A percentile compares a stretch with the other conserved stretches of the same genome.
phyloP scores from a whole-genome alignment of 2,888 invertebrate genomes.

The Tethea ocularis region DNA sequence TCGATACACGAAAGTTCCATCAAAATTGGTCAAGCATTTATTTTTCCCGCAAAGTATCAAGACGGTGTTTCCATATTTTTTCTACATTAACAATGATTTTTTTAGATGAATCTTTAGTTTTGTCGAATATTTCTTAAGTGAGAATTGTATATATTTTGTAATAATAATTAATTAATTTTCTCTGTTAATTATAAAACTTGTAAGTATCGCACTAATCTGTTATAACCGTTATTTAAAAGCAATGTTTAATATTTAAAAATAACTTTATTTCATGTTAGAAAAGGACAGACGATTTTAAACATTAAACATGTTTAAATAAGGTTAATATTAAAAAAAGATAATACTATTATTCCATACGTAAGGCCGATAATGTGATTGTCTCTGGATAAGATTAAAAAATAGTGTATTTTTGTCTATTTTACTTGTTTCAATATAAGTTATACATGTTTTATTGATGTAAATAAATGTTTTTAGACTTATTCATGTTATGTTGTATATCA shows the following conservation, averaged over 20 bases:
- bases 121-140: constrained; percentile 23
- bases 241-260: not conserved
- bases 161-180: constrained; percentile 43
- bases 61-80: constrained; percentile 10
- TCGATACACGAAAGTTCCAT: constrained; percentile 28
- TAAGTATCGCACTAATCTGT: constrained; percentile 51
- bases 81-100: constrained; percentile 13
- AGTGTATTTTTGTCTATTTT: constrained; percentile 19
- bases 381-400: constrained; percentile 19
- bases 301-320: not conserved
- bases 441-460: constrained; percentile 27
- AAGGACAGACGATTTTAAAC: constrained; percentile 10
- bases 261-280: not conserved
- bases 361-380: constrained; percentile 32
- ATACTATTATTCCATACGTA: constrained; percentile 40
- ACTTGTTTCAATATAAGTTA: constrained; percentile 1
- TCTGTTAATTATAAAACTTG: constrained; percentile 29
- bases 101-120: constrained; percentile 18
- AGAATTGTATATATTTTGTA: constrained; percentile 67
- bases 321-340: constrained; percentile 30
- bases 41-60: constrained; percentile 11
- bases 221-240: not conserved
- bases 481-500: not conserved
- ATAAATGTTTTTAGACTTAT: constrained; percentile 13
- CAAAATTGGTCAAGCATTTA: constrained; percentile 38